Evolutionary conservation across 2,113 vertebrate species (phyloP).

Genomic region (Hippoglossus stenolepis): DNA sequence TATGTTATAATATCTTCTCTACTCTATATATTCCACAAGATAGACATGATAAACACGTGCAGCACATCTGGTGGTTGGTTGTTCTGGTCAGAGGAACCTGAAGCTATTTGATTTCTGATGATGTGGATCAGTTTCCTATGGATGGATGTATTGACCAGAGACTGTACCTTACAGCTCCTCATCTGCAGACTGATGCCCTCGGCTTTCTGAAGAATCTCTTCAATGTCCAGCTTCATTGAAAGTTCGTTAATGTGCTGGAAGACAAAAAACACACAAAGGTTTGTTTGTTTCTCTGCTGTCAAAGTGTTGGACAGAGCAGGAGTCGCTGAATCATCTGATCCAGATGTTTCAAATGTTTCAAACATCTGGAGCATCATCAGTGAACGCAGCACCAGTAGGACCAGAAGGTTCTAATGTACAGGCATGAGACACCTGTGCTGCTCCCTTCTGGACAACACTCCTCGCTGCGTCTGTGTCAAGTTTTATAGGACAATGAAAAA

Average conservation of each 20-base stretch:
- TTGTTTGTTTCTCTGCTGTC: background rate
- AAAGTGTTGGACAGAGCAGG: too few relatives aligned
- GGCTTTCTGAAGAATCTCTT: constrained; percentile 91
- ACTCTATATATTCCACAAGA: too few relatives aligned
- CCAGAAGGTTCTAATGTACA: too few relatives aligned
- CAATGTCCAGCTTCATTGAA: constrained; percentile 95
- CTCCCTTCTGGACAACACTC: background rate
- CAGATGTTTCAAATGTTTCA: background rate
- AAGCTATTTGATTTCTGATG: too few relatives aligned
- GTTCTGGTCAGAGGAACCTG: too few relatives aligned
- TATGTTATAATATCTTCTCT: too few relatives aligned
- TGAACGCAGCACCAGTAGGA: background rate
- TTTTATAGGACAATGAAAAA: too few relatives aligned
- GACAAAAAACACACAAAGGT: constrained; percentile 19
- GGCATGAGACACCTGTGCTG: too few relatives aligned
- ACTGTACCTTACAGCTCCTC: constrained; percentile 88
- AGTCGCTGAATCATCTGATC: background rate
- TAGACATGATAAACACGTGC: too few relatives aligned
- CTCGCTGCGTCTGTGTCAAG: too few relatives aligned
- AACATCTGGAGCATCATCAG: background rate
- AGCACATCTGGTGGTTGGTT: too few relatives aligned
- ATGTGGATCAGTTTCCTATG: too few relatives aligned
- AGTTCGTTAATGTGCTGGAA: constrained; percentile 96
- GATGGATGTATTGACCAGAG: background rate
- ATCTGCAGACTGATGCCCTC: constrained; percentile 95